Conservation (phyloP, 2,797 vertebrate species). For the Propithecus deckenii region DNA sequence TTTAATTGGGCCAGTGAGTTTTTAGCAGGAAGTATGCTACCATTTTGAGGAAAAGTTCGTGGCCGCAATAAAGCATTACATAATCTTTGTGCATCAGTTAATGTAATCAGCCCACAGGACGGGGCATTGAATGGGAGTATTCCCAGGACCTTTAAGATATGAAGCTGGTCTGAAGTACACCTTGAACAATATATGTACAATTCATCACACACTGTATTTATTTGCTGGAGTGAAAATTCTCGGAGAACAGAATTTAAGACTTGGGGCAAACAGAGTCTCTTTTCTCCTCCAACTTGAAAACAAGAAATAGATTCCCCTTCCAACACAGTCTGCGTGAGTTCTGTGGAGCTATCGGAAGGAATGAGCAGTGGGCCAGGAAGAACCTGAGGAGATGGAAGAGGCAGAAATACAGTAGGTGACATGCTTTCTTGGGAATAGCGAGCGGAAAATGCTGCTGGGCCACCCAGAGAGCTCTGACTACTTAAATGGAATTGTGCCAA, state of each 20-base stretch:
- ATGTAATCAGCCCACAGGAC: constrained; percentile 97
- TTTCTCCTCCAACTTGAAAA: constrained; percentile 97
- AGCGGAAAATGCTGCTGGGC: constrained; percentile 97
- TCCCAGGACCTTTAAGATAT: constrained; percentile 98
- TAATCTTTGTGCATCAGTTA: constrained; percentile 97
- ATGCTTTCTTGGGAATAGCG: constrained; percentile 92
- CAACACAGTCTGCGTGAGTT: constrained; percentile 95
- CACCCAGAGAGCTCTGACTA: constrained; percentile 98
- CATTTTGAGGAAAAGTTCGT: constrained; percentile 90
- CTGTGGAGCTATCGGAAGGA: constrained; percentile 97
- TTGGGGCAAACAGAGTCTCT: constrained; percentile 97
- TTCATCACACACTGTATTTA: constrained; percentile 97
- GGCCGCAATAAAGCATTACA: constrained; percentile 96
- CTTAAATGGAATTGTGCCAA: constrained; percentile 98
- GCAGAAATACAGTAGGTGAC: constrained; percentile 90
- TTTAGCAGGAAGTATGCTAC: constrained; percentile 89
- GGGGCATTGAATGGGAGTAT: constrained; percentile 98
- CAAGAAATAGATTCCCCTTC: constrained; percentile 99
- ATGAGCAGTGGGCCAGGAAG: constrained; percentile 95
- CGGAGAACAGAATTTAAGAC: constrained; percentile 98
- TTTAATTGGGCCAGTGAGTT: constrained; percentile 90
- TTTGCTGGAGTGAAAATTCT: constrained; percentile 98
- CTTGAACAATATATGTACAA: constrained; percentile 98
- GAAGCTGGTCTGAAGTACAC: constrained; percentile 96
- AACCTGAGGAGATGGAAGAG: constrained; percentile 93